Evolutionary conservation across 2,888 invertebrate genomes (phyloP).

Genomic region (Acanthosepion esculentum): DNA sequence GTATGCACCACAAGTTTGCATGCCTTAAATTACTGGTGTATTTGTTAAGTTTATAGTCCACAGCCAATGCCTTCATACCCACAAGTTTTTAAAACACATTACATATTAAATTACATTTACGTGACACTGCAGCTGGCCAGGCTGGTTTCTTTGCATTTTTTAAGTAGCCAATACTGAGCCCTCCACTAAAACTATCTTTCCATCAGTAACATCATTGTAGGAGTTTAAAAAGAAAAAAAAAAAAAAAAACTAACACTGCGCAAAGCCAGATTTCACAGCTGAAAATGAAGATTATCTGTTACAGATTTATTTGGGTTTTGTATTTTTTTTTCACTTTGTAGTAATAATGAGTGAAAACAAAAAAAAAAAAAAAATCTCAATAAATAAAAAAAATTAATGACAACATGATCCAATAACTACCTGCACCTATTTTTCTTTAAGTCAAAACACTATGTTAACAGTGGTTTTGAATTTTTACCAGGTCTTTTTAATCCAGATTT

Average conservation of each 20-base stretch:
- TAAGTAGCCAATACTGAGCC: conserved; percentile 33
- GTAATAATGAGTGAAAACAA: neutral
- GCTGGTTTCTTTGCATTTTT: conserved; percentile 33
- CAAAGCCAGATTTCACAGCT: conserved; percentile 33
- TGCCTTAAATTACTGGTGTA: conserved; percentile 45
- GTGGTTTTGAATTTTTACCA: neutral
- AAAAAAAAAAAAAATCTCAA: conserved; percentile 3
- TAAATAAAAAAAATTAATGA: conserved; percentile 10
- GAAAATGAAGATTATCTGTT: neutral
- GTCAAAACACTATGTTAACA: neutral
- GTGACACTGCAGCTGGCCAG: conserved; percentile 33
- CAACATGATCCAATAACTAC: conserved; percentile 33
- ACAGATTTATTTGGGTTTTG: neutral
- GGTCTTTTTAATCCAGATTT: conserved; percentile 25
- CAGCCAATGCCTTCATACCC: conserved; percentile 46
- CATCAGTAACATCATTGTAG: neutral
- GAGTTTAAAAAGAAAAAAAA: neutral
- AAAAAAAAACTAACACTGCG: neutral
- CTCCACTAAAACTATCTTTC: conserved; percentile 1
- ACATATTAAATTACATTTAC: conserved; percentile 33
- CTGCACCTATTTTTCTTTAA: neutral
- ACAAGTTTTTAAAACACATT: conserved; percentile 38
- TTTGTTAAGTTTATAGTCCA: conserved; percentile 45
- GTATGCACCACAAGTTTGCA: conserved; percentile 43
- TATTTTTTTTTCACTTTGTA: neutral